phyloP scores from a whole-genome alignment of 2,113 vertebrate species.

The Epinephelus lanceolatus region DNA sequence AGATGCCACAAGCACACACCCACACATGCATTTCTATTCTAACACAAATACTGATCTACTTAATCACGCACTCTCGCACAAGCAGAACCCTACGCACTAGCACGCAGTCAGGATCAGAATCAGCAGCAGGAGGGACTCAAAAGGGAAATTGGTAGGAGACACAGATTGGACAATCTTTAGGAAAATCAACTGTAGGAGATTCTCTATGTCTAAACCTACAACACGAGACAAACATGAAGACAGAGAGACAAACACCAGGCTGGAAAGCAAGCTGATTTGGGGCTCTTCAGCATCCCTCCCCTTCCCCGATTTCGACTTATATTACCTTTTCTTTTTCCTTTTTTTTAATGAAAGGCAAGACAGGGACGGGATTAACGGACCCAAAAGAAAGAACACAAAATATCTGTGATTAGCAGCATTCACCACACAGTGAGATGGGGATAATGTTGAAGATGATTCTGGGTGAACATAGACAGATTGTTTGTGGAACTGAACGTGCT shows the following conservation, averaged over 20 bases:
- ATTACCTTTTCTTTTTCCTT: conserved; percentile 84
- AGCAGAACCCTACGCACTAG: conserved; percentile 56
- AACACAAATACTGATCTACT: conserved; percentile 43
- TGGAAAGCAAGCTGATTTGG: conserved; percentile 75
- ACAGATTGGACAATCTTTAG: conserved; percentile 42
- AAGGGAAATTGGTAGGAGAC: conserved; percentile 54
- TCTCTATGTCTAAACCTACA: conserved; percentile 64
- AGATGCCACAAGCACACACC: conserved; percentile 16
- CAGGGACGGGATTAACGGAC: conserved; percentile 80
- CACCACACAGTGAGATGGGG: conserved; percentile 67
- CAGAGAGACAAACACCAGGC: conserved; percentile 59
- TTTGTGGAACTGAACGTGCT: conserved; percentile 19
- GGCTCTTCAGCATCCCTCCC: conserved; percentile 68
- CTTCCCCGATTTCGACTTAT: conserved; percentile 58
- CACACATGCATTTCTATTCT: conserved; percentile 54
- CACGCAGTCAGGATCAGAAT: conserved; percentile 54
- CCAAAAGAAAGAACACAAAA: conserved; percentile 82
- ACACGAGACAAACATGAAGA: conserved; percentile 61
- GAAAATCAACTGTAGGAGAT: conserved; percentile 41
- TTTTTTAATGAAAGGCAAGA: conserved; percentile 82
- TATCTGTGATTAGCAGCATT: conserved; percentile 75
- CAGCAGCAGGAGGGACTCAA: conserved; percentile 68
- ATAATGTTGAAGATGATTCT: conserved; percentile 48
- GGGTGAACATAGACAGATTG: conserved; percentile 20
- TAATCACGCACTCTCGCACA: conserved; percentile 34